A percentile compares a stretch with the other conserved stretches of the same genome.
Evolutionary conservation across 2,113 vertebrate species (phyloP).

Genomic region (Gorilla gorilla): DNA sequence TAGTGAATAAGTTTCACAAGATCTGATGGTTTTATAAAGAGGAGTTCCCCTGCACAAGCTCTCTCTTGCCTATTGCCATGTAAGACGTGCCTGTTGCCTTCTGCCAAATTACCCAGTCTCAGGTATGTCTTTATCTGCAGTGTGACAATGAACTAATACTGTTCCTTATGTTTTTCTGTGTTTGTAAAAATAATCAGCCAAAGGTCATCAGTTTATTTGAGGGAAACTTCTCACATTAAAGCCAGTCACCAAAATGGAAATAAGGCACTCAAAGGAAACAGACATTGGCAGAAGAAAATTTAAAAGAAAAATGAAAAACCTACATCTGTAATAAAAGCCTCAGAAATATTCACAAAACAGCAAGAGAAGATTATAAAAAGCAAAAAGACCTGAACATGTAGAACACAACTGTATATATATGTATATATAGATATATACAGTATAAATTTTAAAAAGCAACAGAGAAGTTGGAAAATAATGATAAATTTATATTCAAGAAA

Average conservation of each 20-base stretch:
- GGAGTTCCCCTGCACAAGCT: no score
- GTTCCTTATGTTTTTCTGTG: background rate
- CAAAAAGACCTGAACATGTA: background rate
- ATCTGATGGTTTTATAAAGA: no score
- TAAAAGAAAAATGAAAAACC: background rate
- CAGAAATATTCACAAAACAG: background rate
- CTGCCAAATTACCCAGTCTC: no score
- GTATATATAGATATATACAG: no score
- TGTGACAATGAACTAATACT: no score
- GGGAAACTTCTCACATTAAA: background rate
- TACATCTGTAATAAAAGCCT: background rate
- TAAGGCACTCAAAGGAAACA: background rate
- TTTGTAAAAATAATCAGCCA: background rate
- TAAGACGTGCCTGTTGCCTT: no score
- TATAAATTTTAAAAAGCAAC: background rate
- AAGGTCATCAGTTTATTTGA: background rate
- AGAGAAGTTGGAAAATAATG: background rate
- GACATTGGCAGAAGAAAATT: background rate
- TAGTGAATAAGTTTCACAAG: no score
- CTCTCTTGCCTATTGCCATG: no score
- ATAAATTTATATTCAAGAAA: background rate
- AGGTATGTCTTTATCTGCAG: no score
- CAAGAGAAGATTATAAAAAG: background rate
- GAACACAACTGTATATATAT: background rate
- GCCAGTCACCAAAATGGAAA: background rate